Percentiles rank a stretch among this genome's conserved stretches.
Evolutionary conservation across 2,888 invertebrate species (phyloP).

Genomic region (Acronicta alni): DNA sequence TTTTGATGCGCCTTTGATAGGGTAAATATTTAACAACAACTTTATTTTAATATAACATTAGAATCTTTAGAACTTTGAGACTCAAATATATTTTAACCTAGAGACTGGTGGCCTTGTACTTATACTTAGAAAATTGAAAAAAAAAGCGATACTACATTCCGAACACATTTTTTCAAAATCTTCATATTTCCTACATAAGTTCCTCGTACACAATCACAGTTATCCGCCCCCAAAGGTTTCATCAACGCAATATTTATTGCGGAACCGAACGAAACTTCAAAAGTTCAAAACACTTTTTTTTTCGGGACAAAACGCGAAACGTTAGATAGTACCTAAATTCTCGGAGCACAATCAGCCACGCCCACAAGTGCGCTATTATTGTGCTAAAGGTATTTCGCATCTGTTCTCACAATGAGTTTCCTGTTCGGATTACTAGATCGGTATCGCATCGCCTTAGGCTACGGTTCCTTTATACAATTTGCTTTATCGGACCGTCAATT

Average conservation of each 20-base stretch:
- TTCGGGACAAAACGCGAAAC: constrained; percentile 55
- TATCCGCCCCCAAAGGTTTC: constrained; percentile 52
- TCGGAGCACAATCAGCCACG: constrained; percentile 80
- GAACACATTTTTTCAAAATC: background rate
- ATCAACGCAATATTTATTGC: constrained; percentile 58
- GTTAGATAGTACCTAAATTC: constrained; percentile 71
- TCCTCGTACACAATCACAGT: constrained; percentile 37
- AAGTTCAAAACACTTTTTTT: constrained; percentile 52
- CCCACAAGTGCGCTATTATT: constrained; percentile 76
- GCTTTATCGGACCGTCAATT: constrained; percentile 73
- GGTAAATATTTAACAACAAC: constrained; percentile 49
- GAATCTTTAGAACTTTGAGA: background rate
- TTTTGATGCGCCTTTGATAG: constrained; percentile 44
- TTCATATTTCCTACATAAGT: constrained; percentile 52
- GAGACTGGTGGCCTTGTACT: no score
- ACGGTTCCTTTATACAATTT: constrained; percentile 74
- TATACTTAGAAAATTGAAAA: background rate
- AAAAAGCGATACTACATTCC: background rate
- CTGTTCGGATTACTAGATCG: constrained; percentile 87
- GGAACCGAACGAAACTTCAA: constrained; percentile 48
- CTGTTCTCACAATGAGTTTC: constrained; percentile 85
- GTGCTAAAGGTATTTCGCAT: constrained; percentile 84
- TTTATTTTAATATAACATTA: background rate
- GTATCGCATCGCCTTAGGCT: constrained; percentile 79
- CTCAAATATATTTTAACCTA: no score